Base-by-base conservation (phyloP, 2,113 vertebrate species). In the Scomber scombrus region DNA sequence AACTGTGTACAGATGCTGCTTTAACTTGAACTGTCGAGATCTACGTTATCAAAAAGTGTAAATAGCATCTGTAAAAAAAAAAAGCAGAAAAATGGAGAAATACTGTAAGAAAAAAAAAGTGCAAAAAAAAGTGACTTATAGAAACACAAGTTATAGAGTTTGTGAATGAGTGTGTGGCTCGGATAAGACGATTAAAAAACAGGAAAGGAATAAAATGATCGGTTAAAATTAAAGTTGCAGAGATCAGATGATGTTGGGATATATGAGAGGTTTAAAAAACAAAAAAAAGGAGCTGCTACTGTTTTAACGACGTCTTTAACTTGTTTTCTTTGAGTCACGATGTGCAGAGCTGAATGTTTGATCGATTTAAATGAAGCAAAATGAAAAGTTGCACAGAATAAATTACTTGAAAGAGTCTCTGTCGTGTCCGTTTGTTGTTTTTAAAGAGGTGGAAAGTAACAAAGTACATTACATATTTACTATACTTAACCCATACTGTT, bases 371-470 rank as follows among this genome's bases (percentile, higher is more conserved):
- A 16, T 50, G 58, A 43, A 43, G 15, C n/a, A 13, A 45, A 18
- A 43, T 55, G 29, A 66, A 71, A 10, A 51, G 31, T 46, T 54
- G 10, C 51, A 61, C 61, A 52, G 6, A 86, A 86, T 86, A 80
- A 86, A 86, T 18, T 3, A 55, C 9, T 6, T 43, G 0, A 71
- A 75, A 58, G n/a, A 80, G 10, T 19, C 8, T 66, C 31, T 71
- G 50, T n/a, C 13, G 19, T 71, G 5, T 26, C n/a, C 50, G 67
- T 79, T 76, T 67, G 18, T 75, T 55, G 2, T 34, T 5, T 34
- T 34, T 34, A 34, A 5, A 34, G 31, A 34, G 3, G 31, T 34
- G 31, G 31, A 34, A 34, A 34, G 5, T 34, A 34, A 34, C 0
- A 6, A 5, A 6, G 31, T 26, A 34, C 6, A 6, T 7, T 34